These are phyloP conservation scores for Pseudoatta argentina DNA, from an alignment of 1,140 invertebrate genomes.

Conservation along the genomic window DNA sequence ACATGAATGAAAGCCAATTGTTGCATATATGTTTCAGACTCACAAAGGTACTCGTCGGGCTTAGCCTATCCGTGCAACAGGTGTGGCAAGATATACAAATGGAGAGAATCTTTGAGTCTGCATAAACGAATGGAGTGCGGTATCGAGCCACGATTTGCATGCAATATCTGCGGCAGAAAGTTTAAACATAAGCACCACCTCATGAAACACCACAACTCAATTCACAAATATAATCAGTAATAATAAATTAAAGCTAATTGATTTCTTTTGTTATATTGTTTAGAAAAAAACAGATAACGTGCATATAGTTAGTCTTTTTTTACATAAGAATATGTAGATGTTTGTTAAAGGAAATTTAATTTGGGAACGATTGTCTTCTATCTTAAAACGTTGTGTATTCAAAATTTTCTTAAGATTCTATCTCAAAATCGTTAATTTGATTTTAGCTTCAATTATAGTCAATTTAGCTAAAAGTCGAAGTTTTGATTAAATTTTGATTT, in stretches of 20 bases:
- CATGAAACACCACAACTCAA: constrained; percentile 78
- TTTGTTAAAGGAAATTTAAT: background rate
- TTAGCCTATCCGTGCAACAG: constrained; percentile 84
- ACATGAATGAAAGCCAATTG: constrained; percentile 41
- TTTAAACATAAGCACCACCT: constrained; percentile 85
- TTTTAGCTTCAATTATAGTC: no score
- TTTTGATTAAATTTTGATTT: no score
- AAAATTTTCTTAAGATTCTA: background rate
- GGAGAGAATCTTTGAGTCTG: constrained; percentile 87
- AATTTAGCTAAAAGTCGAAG: no score
- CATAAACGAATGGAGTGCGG: constrained; percentile 84
- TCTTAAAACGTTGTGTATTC: background rate
- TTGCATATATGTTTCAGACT: constrained; percentile 73
- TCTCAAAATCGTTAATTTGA: no score
- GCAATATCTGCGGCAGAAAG: constrained; percentile 84
- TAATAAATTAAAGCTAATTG: background rate
- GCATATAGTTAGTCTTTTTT: background rate
- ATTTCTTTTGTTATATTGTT: background rate
- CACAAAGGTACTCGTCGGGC: constrained; percentile 51
- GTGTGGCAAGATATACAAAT: constrained; percentile 88
- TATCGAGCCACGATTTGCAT: constrained; percentile 84
- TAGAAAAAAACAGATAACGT: background rate
- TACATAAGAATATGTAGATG: background rate
- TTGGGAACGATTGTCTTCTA: background rate
- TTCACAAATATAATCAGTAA: constrained; percentile 72